These are phyloP conservation scores for Metopolophium dirhodum DNA, from an alignment of 1,140 invertebrate genomes.

Conservation along the genomic window DNA sequence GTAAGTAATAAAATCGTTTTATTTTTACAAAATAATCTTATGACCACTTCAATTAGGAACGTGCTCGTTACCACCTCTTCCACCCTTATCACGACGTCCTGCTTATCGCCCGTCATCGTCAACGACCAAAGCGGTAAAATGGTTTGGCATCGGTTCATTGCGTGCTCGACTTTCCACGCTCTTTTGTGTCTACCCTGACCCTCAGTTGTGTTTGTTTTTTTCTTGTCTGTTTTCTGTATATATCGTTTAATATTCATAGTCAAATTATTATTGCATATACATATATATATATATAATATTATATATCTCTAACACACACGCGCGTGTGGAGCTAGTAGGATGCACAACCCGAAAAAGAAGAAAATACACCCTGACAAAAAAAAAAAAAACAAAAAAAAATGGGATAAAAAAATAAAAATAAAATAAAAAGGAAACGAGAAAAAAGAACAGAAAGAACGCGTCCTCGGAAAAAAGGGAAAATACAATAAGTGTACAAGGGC, in stretches of 20 bases:
- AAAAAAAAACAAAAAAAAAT: conserved; percentile 41
- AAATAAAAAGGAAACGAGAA: conserved; percentile 53
- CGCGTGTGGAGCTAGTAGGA: background rate
- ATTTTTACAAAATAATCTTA: background rate
- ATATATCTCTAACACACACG: background rate
- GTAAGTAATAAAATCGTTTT: background rate
- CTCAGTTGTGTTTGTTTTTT: background rate
- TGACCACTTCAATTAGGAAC: conserved; percentile 22
- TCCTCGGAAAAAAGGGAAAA: conserved; percentile 54
- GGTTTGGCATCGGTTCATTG: conserved; percentile 30
- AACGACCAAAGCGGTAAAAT: background rate
- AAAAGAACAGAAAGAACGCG: conserved; percentile 40
- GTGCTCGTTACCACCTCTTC: background rate
- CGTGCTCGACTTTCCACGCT: background rate
- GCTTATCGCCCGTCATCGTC: background rate
- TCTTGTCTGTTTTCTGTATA: background rate
- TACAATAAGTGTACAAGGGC: conserved; percentile 56
- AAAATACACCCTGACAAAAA: conserved; percentile 8
- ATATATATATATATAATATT: background rate
- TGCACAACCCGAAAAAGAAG: conserved; percentile 18
- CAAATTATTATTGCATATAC: conserved; percentile 29
- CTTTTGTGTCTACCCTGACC: background rate
- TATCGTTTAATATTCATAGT: conserved; percentile 49
- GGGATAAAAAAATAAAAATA: conserved; percentile 38
- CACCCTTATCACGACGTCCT: background rate